Percentiles rank a stretch among this genome's conserved stretches.
Evolutionary conservation across 2,113 vertebrate species (phyloP).

Genomic region (Laticauda colubrina): DNA sequence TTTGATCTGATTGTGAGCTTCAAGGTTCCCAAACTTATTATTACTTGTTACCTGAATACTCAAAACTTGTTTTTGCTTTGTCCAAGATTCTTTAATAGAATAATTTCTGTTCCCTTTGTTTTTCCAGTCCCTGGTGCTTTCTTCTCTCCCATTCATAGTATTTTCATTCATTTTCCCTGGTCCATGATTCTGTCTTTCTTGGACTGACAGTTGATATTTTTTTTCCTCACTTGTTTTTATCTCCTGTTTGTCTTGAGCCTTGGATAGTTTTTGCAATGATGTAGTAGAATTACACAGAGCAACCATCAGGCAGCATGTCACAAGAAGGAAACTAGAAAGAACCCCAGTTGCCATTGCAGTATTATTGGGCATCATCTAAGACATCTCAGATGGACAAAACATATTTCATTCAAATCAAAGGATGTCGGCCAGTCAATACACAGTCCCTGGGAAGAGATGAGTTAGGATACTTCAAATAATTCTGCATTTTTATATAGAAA

Average conservation of each 20-base stretch:
- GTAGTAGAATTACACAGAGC: constrained; percentile 83
- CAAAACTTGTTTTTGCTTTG: constrained; percentile 74
- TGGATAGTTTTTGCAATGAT: constrained; percentile 78
- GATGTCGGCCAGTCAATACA: constrained; percentile 57
- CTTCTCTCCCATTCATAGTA: constrained; percentile 73
- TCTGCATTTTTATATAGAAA: constrained; percentile 2
- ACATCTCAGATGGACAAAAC: constrained; percentile 81
- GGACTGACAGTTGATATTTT: constrained; percentile 74
- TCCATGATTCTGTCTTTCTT: constrained; percentile 70
- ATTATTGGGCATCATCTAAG: constrained; percentile 85
- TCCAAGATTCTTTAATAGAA: constrained; percentile 71
- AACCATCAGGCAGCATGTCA: constrained; percentile 87
- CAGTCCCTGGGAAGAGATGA: constrained; percentile 69
- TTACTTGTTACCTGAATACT: constrained; percentile 63
- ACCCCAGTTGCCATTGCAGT: constrained; percentile 89
- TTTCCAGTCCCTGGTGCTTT: constrained; percentile 71
- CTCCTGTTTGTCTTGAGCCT: constrained; percentile 71
- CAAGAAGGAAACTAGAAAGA: constrained; percentile 81
- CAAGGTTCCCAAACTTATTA: constrained; percentile 67
- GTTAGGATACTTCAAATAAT: constrained; percentile 57
- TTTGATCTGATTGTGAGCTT: constrained; percentile 73
- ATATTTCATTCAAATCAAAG: constrained; percentile 85
- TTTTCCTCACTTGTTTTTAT: constrained; percentile 76
- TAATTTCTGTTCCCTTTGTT: constrained; percentile 72
- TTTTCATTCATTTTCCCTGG: constrained; percentile 77